A percentile compares a stretch with the other conserved stretches of the same genome.
Evolutionary conservation across 2,113 vertebrate species (phyloP).

Genomic region (Boulengeromyrus knoepffleri): DNA sequence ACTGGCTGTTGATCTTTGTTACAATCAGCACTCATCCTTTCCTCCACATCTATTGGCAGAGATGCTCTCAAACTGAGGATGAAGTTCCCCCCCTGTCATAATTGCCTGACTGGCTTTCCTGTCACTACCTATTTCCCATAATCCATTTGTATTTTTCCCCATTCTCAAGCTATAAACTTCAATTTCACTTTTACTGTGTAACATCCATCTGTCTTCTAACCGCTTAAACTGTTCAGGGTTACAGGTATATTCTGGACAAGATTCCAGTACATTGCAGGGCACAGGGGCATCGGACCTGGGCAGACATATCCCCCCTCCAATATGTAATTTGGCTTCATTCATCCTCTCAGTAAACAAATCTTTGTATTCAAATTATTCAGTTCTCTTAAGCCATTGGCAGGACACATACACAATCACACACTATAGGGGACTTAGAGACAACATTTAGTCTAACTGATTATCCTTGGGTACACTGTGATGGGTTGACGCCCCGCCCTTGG

Average conservation of each 20-base stretch:
- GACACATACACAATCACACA: neutral
- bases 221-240: neutral
- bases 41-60: neutral
- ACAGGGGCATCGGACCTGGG: neutral
- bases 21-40: neutral
- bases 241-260: neutral
- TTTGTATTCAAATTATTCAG: neutral
- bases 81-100: neutral
- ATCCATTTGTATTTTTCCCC: neutral
- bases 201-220: neutral
- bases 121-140: neutral
- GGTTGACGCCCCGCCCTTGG: neutral
- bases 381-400: neutral
- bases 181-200: neutral
- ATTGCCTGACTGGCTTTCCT: neutral
- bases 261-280: neutral
- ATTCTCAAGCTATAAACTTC: neutral
- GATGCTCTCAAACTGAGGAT: neutral
- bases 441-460: neutral
- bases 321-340: neutral
- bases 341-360: neutral
- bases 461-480: neutral
- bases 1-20: neutral
- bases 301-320: neutral
- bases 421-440: neutral